A percentile compares a stretch with the other conserved stretches of the same genome.
Conservation (phyloP, 2,888 invertebrate genomes). For the Piscicola geometra region DNA sequence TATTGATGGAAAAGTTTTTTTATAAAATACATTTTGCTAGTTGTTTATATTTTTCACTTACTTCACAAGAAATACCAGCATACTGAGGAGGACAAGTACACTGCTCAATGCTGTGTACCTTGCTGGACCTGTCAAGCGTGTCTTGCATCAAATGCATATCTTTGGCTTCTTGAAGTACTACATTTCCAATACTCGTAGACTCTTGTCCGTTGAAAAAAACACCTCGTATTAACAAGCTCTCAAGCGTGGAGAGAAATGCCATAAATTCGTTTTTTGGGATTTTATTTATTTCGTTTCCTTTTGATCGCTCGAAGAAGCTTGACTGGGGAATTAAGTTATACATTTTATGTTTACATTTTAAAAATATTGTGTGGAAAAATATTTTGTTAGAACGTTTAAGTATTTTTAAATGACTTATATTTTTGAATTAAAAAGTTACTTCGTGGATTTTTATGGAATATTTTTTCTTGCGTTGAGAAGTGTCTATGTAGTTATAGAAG, state of each 20-base stretch:
- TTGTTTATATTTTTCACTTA: background rate
- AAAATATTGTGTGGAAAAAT: background rate
- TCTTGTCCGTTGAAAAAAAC: background rate
- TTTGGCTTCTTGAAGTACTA: background rate
- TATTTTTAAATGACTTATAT: background rate
- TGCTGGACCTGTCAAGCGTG: background rate
- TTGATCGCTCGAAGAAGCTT: background rate
- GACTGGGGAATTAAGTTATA: background rate
- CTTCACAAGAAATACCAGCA: background rate
- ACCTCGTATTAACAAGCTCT: background rate
- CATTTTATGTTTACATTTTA: background rate
- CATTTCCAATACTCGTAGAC: background rate
- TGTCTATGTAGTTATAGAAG: slow-evolving; percentile 10
- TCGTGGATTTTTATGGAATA: background rate
- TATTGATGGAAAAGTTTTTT: background rate
- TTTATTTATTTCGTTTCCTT: background rate
- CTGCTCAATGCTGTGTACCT: background rate
- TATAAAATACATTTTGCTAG: background rate
- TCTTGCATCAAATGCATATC: background rate
- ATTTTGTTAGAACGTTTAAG: background rate
- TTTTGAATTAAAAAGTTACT: background rate
- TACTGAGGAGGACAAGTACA: background rate
- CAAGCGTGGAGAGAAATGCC: background rate
- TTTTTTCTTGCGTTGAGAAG: background rate
- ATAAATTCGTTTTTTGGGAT: background rate